These are phyloP conservation scores for Nothoprocta pentlandii DNA, from an alignment of 2,113 vertebrate species.

Conservation along the genomic window DNA sequence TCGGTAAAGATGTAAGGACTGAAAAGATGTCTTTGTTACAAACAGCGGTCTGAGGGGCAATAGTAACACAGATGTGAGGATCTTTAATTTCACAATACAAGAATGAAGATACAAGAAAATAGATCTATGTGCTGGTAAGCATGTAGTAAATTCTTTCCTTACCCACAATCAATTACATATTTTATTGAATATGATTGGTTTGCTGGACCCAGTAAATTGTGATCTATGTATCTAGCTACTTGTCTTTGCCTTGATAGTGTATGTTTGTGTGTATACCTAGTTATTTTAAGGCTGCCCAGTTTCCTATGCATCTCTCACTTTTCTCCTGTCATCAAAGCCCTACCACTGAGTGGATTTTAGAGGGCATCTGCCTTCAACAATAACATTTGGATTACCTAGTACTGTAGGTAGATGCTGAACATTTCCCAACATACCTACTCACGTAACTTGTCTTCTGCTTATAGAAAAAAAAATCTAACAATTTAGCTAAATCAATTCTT, in stretches of 20 bases:
- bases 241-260: background rate
- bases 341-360: background rate
- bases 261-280: background rate
- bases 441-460: background rate
- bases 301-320: background rate
- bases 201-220: background rate
- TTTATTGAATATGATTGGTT: background rate
- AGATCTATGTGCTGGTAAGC: fast-evolving
- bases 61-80: background rate
- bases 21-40: background rate
- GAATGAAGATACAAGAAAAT: background rate
- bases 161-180: background rate
- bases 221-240: background rate
- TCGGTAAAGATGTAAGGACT: background rate
- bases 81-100: background rate
- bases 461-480: slow-evolving; percentile 20
- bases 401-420: background rate
- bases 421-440: background rate
- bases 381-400: background rate
- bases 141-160: background rate
- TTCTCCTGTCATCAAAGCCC: fast-evolving
- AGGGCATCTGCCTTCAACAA: background rate
- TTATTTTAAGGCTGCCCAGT: background rate
- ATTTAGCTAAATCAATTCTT: slow-evolving; percentile 35
- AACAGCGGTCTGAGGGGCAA: background rate